These are phyloP conservation scores for Blastomussa wellsi DNA, from an alignment of 92 coral and sea anemone species.

Conservation along the genomic window DNA sequence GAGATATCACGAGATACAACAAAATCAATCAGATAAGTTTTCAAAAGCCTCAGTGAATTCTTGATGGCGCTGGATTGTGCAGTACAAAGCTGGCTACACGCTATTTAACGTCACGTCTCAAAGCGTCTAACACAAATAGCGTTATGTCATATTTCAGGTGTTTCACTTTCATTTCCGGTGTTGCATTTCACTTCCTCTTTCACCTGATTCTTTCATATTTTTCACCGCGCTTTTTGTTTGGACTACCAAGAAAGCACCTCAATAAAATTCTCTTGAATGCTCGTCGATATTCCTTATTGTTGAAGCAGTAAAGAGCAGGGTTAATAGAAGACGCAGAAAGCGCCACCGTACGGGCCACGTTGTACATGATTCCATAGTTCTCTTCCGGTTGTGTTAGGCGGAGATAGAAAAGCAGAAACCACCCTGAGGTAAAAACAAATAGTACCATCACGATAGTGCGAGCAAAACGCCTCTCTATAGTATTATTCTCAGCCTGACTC, in stretches of 20 bases:
- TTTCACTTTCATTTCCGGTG: conserved; percentile 14
- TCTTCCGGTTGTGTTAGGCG: conserved; percentile 75
- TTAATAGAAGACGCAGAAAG: conserved; percentile 78
- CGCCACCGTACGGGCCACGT: conserved; percentile 80
- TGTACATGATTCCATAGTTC: conserved; percentile 77
- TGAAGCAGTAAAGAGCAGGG: conserved; percentile 75
- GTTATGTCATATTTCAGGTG: background rate
- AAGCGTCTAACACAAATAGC: too few species aligned
- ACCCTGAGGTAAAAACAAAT: conserved; percentile 69
- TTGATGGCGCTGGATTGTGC: too few species aligned
- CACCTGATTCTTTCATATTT: conserved; percentile 30
- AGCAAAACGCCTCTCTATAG: conserved; percentile 66
- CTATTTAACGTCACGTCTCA: background rate
- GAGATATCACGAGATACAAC: too few species aligned
- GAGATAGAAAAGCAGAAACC: conserved; percentile 81
- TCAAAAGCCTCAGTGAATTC: too few species aligned
- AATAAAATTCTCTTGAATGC: conserved; percentile 62
- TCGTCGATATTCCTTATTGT: conserved; percentile 68
- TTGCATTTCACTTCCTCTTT: background rate
- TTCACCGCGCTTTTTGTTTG: background rate
- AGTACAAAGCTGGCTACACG: too few species aligned
- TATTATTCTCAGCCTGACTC: background rate
- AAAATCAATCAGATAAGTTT: too few species aligned
- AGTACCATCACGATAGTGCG: conserved; percentile 74
- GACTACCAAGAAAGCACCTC: background rate